Percentiles rank a stretch among this genome's conserved stretches.
Evolutionary conservation across 2,113 vertebrate species (phyloP).

Genomic region (Danionella cerebrum): DNA sequence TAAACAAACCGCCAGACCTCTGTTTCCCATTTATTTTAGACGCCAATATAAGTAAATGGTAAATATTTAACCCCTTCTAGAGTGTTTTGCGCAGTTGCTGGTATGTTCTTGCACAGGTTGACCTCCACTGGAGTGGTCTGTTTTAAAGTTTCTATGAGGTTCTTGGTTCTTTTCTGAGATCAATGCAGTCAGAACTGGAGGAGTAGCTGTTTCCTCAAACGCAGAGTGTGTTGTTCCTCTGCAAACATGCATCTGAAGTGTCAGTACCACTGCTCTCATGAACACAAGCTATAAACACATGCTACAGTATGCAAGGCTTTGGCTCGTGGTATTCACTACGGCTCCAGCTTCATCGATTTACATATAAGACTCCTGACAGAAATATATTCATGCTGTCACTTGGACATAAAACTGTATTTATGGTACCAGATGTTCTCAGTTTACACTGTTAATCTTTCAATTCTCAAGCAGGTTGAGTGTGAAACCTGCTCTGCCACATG

Average conservation of each 20-base stretch:
- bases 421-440: slow-evolving; percentile 10
- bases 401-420: slow-evolving; percentile 18
- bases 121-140: no score
- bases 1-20: no score
- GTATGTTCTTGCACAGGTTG: no score
- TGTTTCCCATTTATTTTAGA: no score
- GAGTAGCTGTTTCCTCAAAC: not conserved
- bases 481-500: not conserved
- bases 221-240: not conserved
- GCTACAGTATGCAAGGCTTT: not conserved
- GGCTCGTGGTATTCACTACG: not conserved
- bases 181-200: not conserved
- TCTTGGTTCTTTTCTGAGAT: no score
- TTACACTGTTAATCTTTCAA: not conserved
- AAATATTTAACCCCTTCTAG: no score
- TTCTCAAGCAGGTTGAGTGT: not conserved
- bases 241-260: not conserved
- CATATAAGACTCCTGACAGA: not conserved
- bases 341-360: not conserved
- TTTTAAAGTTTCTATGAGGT: no score
- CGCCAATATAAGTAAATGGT: no score
- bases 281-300: not conserved
- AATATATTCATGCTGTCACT: slow-evolving; percentile 5
- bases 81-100: no score
- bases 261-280: not conserved